Percentiles rank a stretch among this genome's conserved stretches.
Conservation (phyloP, 2,888 invertebrate genomes). For the Atethmia centrago region DNA sequence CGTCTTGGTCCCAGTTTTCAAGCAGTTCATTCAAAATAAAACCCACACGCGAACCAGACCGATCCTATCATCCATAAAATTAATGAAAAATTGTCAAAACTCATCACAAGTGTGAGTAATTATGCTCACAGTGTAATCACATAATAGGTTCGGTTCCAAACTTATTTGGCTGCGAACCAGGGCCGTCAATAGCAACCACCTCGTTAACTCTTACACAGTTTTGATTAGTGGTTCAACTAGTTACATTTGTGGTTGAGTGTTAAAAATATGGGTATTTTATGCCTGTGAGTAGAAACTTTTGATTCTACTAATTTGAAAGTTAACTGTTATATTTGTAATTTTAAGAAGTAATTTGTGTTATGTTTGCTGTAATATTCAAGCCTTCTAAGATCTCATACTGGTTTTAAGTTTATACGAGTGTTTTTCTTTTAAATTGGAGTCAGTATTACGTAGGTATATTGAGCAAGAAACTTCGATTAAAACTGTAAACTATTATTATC, state of each 20-base stretch:
- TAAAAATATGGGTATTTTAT: constrained; percentile 24
- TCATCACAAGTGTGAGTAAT: constrained; percentile 47
- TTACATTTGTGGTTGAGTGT: constrained; percentile 32
- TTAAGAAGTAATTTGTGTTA: too few relatives aligned
- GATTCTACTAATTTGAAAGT: neutral
- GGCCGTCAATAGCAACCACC: constrained; percentile 53
- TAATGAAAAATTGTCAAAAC: constrained; percentile 31
- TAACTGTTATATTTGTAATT: too few relatives aligned
- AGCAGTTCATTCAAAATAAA: neutral
- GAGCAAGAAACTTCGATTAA: too few relatives aligned
- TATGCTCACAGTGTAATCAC: constrained; percentile 55
- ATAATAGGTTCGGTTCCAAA: constrained; percentile 58
- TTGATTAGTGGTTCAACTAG: constrained; percentile 47
- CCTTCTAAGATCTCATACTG: too few relatives aligned
- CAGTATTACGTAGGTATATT: too few relatives aligned
- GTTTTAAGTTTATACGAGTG: too few relatives aligned
- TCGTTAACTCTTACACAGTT: constrained; percentile 56
- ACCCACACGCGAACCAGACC: neutral
- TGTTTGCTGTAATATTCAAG: too few relatives aligned
- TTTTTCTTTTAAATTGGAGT: too few relatives aligned
- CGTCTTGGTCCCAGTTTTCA: neutral
- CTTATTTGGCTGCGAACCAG: constrained; percentile 65
- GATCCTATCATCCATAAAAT: constrained; percentile 19
- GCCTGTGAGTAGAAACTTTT: neutral
- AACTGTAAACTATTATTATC: too few relatives aligned